Conservation (phyloP, 2,888 invertebrate species). For the Thymelicus lineola region DNA sequence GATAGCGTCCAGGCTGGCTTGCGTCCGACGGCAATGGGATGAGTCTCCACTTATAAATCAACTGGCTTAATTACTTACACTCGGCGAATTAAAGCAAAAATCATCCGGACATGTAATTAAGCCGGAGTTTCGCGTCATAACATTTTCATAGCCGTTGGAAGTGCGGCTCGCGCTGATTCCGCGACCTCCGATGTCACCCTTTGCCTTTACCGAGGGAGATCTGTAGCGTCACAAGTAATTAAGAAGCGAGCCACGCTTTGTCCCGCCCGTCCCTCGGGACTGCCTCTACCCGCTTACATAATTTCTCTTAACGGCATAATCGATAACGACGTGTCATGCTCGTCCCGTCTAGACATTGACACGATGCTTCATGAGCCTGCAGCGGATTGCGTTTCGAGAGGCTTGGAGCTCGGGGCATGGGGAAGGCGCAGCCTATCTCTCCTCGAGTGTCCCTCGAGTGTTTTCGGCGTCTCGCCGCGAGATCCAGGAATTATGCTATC, state of each 20-base stretch:
- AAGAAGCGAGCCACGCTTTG: constrained; percentile 72
- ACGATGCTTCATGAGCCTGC: constrained; percentile 55
- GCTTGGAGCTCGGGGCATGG: constrained; percentile 44
- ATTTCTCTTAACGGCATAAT: constrained; percentile 80
- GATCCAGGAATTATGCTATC: constrained; percentile 44
- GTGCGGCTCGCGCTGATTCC: background rate
- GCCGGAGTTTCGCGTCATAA: constrained; percentile 57
- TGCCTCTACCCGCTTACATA: constrained; percentile 72
- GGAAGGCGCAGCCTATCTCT: constrained; percentile 42
- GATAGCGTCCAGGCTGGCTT: background rate
- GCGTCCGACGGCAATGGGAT: constrained; percentile 45
- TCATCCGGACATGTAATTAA: constrained; percentile 54
- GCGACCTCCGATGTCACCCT: constrained; percentile 37
- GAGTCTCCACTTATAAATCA: constrained; percentile 45
- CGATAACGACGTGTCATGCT: constrained; percentile 73
- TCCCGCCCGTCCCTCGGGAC: constrained; percentile 55
- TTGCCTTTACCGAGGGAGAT: constrained; percentile 47
- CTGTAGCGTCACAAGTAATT: constrained; percentile 77
- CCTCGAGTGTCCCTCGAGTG: constrained; percentile 49
- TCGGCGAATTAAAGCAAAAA: constrained; percentile 43
- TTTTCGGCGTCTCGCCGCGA: constrained; percentile 53
- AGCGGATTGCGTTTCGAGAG: constrained; percentile 61
- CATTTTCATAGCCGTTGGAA: constrained; percentile 57
- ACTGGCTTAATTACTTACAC: constrained; percentile 44
- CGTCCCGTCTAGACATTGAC: constrained; percentile 70